phyloP scores from a whole-genome alignment of 2,113 vertebrate genomes.

The Accipiter virgatus region DNA sequence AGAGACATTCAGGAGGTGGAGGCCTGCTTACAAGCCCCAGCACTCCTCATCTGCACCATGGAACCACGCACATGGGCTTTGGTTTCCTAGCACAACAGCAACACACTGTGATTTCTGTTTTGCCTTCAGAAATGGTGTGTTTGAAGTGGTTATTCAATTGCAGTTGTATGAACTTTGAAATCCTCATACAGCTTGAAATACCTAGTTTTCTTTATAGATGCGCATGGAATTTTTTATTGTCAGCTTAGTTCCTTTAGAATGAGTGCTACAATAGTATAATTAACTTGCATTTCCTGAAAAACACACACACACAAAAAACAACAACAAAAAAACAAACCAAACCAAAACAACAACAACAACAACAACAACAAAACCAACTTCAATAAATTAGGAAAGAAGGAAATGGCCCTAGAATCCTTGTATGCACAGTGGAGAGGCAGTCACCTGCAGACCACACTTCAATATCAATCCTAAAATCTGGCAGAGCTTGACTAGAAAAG shows the following conservation, averaged over 20 bases:
- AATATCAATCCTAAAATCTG: not conserved
- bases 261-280: not conserved
- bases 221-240: not conserved
- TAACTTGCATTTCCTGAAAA: not conserved
- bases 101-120: not conserved
- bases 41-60: not conserved
- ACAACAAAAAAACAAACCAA: no score
- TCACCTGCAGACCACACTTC: not conserved
- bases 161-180: not conserved
- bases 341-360: no score
- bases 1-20: fast-evolving
- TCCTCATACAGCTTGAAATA: not conserved
- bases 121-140: not conserved
- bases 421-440: not conserved
- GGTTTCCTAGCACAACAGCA: not conserved
- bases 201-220: not conserved
- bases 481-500: not conserved
- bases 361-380: not conserved
- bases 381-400: not conserved
- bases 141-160: not conserved
- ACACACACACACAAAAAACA: no score
- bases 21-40: not conserved
- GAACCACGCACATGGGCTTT: fast-evolving
- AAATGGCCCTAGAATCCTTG: not conserved
- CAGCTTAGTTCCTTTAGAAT: not conserved